These are phyloP conservation scores for Physeter macrocephalus DNA, from an alignment of 2,113 vertebrate species.

Conservation along the genomic window DNA sequence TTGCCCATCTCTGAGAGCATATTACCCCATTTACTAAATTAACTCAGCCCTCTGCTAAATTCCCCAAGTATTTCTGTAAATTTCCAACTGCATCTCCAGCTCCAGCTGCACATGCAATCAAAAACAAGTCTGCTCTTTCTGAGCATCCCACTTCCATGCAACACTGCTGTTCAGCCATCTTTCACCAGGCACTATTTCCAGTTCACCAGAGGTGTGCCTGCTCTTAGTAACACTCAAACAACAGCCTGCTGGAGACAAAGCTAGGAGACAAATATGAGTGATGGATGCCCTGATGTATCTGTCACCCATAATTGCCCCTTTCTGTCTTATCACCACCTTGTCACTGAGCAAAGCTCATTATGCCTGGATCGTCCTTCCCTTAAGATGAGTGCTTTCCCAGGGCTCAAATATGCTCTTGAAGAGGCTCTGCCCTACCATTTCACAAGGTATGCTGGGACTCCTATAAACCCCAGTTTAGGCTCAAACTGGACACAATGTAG, in stretches of 20 bases:
- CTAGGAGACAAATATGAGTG: not conserved
- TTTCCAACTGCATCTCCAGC: not conserved
- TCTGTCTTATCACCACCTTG: not conserved
- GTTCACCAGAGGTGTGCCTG: not conserved
- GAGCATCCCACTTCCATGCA: not conserved
- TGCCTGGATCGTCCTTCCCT: not conserved
- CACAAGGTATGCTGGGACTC: not conserved
- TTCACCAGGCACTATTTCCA: not conserved
- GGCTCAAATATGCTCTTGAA: not conserved
- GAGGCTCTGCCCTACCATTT: not conserved
- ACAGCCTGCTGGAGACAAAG: not conserved
- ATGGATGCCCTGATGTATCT: not conserved
- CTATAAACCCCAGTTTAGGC: not conserved
- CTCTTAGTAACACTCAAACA: not conserved
- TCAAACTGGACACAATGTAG: not conserved
- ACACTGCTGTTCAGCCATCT: not conserved
- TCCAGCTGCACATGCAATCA: not conserved
- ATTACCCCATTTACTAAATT: not conserved
- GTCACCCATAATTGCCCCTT: not conserved
- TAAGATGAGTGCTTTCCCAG: not conserved
- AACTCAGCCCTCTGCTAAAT: not conserved
- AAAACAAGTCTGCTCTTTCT: constrained; percentile 3
- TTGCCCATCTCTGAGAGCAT: not conserved
- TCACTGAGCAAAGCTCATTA: not conserved
- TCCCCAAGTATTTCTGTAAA: not conserved